Percentiles rank a stretch among this genome's conserved stretches.
These are phyloP conservation scores for Simalia tracyae DNA, from an alignment of 2,797 vertebrate species.

Conservation along the genomic window DNA sequence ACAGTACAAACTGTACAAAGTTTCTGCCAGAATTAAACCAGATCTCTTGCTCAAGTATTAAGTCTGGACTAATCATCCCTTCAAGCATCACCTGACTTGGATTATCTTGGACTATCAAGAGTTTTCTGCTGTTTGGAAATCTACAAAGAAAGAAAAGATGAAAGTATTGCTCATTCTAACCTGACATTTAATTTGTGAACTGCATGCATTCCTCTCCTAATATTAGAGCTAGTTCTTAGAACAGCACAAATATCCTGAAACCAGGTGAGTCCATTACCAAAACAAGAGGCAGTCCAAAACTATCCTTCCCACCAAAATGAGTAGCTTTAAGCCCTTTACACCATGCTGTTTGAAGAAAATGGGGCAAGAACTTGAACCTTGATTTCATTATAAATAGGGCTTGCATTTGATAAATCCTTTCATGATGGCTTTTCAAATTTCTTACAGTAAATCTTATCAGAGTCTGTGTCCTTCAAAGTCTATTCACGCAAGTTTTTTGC, in stretches of 20 bases:
- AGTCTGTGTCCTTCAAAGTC: neutral
- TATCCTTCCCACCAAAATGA: neutral
- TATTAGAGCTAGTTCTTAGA: neutral
- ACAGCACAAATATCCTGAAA: neutral
- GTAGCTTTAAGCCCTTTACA: neutral
- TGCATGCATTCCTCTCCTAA: too few relatives aligned
- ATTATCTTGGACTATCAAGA: neutral
- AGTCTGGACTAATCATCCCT: neutral
- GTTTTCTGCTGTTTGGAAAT: neutral
- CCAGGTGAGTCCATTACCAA: neutral
- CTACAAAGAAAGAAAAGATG: neutral
- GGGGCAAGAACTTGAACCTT: neutral
- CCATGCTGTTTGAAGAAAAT: neutral
- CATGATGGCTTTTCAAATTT: neutral
- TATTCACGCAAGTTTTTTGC: neutral
- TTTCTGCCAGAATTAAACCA: conserved; percentile 7
- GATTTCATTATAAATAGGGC: neutral
- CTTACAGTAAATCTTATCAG: neutral
- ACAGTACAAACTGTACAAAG: neutral
- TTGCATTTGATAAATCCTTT: neutral
- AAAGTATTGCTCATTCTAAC: neutral
- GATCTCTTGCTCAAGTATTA: neutral
- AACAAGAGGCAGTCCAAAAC: neutral
- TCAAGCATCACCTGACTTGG: neutral
- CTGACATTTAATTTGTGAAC: neutral